Percentiles rank a stretch among this genome's conserved stretches.
Evolutionary conservation across 1,140 invertebrate genomes (phyloP).

Genomic region (Leptoteleia sp.): DNA sequence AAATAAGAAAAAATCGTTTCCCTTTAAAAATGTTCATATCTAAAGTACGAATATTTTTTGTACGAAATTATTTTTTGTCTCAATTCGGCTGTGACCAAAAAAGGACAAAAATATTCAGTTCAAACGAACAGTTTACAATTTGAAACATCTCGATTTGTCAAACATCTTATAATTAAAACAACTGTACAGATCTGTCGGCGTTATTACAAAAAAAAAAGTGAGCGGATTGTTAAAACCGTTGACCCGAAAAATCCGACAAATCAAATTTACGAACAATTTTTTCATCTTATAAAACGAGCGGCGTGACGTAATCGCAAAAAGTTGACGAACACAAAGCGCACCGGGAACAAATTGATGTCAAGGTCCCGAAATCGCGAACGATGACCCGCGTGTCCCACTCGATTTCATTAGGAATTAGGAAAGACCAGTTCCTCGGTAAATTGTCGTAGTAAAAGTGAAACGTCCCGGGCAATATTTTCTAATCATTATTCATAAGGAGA

Average conservation of each 20-base stretch:
- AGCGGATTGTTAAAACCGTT: too few relatives aligned
- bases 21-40: too few relatives aligned
- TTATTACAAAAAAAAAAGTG: too few relatives aligned
- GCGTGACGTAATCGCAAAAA: constrained; percentile 24
- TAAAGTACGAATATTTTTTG: too few relatives aligned
- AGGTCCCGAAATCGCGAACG: constrained; percentile 52
- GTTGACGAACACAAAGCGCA: constrained; percentile 1
- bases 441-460: constrained; percentile 60
- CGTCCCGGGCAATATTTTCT: constrained; percentile 54
- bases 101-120: too few relatives aligned
- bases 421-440: constrained; percentile 41
- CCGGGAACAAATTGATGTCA: constrained; percentile 39
- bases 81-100: too few relatives aligned
- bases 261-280: constrained; percentile 5
- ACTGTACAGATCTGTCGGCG: too few relatives aligned
- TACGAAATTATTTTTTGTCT: too few relatives aligned
- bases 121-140: too few relatives aligned
- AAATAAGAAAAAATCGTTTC: too few relatives aligned
- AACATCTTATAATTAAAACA: too few relatives aligned
- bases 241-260: neutral
- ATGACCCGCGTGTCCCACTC: constrained; percentile 49
- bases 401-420: constrained; percentile 55
- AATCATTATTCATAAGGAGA: constrained; percentile 58
- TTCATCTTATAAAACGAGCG: neutral
- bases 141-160: too few relatives aligned